These are phyloP conservation scores for Drosophila sproati DNA, from an alignment of 1,140 invertebrate species.

Conservation along the genomic window DNA sequence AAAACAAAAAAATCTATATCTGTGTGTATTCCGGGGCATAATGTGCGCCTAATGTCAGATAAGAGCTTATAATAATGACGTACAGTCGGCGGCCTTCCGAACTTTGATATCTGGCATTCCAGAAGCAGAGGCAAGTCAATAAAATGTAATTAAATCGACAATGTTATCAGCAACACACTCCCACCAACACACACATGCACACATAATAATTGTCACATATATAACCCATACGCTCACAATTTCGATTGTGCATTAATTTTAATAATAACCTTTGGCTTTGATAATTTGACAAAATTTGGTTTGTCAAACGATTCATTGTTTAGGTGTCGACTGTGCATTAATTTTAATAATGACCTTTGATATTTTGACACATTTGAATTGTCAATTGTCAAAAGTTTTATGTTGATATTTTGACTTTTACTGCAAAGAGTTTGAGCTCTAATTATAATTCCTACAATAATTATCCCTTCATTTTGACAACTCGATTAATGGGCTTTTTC, in stretches of 20 bases:
- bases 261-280: slow-evolving; percentile 35
- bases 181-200: slow-evolving; percentile 15
- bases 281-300: slow-evolving; percentile 11
- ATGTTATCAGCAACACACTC: slow-evolving; percentile 61
- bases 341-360: too few species aligned
- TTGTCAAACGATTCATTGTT: slow-evolving; percentile 30
- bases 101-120: slow-evolving; percentile 25
- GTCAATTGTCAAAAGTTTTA: background rate
- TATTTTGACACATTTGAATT: too few species aligned
- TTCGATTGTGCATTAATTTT: slow-evolving; percentile 48
- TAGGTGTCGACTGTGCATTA: too few species aligned
- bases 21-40: slow-evolving; percentile 43
- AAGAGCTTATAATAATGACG: slow-evolving; percentile 74
- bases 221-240: slow-evolving; percentile 13
- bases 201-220: slow-evolving; percentile 6
- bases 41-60: slow-evolving; percentile 74
- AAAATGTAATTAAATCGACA: slow-evolving; percentile 82
- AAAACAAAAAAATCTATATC: background rate
- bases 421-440: background rate
- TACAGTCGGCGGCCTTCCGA: slow-evolving; percentile 22
- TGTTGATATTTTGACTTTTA: background rate
- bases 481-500: background rate
- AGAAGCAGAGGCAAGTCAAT: slow-evolving; percentile 59
- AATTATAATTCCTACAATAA: background rate
- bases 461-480: background rate